Conservation (phyloP, 2,113 vertebrate species). For the Prionailurus viverrinus region DNA sequence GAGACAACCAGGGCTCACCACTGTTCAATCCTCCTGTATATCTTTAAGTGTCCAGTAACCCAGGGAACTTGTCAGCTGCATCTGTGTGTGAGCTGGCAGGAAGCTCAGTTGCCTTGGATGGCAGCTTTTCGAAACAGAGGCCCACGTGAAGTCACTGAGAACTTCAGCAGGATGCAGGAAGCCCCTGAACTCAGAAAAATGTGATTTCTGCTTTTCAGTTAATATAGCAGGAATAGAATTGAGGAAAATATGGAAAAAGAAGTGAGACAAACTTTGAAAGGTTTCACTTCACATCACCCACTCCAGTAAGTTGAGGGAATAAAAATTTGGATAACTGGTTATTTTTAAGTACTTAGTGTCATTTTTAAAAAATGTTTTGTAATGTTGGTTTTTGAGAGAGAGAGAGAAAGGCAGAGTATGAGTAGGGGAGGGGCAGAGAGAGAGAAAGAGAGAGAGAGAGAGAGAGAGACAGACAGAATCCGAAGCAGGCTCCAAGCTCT, state of each 20-base stretch:
- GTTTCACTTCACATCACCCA: background rate
- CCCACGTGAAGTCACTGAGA: background rate
- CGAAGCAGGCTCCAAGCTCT: too few relatives aligned
- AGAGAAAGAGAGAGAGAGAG: too few relatives aligned
- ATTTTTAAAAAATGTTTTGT: constrained; percentile 7
- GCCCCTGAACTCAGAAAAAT: background rate
- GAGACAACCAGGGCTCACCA: background rate
- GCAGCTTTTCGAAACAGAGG: background rate
- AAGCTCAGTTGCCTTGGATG: background rate
- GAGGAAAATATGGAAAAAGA: background rate
- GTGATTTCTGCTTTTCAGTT: background rate
- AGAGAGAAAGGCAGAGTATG: too few relatives aligned
- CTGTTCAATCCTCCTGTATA: background rate
- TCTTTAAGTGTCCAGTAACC: background rate
- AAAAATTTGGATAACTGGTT: background rate
- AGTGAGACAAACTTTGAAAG: background rate
- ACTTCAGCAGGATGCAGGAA: background rate
- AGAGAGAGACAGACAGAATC: too few relatives aligned
- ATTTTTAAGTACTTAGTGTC: constrained; percentile 36
- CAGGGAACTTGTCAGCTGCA: background rate
- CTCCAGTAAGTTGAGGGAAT: background rate
- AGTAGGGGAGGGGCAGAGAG: too few relatives aligned
- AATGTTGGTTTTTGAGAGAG: too few relatives aligned
- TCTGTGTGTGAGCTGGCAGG: background rate
- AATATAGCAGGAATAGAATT: background rate